Base-by-base conservation (phyloP, 2,113 vertebrate species). In the Nesoenas mayeri region DNA sequence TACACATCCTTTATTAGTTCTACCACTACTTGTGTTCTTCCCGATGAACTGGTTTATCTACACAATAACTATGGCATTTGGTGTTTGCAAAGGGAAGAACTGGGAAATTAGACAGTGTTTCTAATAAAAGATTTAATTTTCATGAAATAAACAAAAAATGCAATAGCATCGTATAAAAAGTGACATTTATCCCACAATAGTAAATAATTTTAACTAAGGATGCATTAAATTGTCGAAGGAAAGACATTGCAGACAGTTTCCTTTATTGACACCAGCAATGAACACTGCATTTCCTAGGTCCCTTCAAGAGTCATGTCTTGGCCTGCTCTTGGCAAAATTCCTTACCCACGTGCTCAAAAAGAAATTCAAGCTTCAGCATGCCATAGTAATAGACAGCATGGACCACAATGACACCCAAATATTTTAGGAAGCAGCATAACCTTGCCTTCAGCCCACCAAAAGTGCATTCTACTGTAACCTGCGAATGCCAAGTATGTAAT, bases 71-170 rank as follows among this genome's bases (percentile, higher is more conserved):
- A 78, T 31, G 34, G 31, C 77, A 84, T 84, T 73, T 2, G 5
- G 40, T 57, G 31, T 79, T 89, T 65, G 51, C 56, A 78, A 93
- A 67, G 11, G 57, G 42, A 88, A 92, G 34, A 91, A 84, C 44
- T 89, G 72, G 83, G 93, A 96, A 95, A 95, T 89, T 67, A 71
- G 44, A 3, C 48, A 71, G 29, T 67, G 56, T 19, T 84, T 95
- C 78, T 60, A 96, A 84, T 75, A 86, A 60, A 88, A 31, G 38
- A 81, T 4, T 60, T 57, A 79, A 89, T 74, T 83, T 80, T 71
- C 92, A 93, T 84, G 44, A 91, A 95, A 86, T 48, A 29, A 64
- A 79, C 10, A 86, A 53, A 91, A 92, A 95, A 79, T 20, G 31
- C 65, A 84, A 48, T 3, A 75, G 51, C 51, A 57, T 57, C 56